Evolutionary conservation across 2,113 vertebrate species (phyloP).

Genomic region (Notechis scutatus): DNA sequence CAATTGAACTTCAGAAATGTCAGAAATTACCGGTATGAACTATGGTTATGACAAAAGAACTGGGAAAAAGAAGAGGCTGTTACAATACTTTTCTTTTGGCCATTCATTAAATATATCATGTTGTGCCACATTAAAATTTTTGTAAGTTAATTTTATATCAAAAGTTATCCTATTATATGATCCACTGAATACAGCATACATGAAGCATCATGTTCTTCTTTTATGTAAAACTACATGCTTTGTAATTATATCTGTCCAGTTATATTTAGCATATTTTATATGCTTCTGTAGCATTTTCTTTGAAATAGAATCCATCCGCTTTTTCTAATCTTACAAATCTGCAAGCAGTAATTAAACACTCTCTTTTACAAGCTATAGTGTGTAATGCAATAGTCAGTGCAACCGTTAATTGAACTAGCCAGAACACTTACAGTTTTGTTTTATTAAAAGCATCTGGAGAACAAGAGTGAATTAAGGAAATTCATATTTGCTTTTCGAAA

Average conservation of each 20-base stretch:
- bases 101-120: neutral
- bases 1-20: neutral
- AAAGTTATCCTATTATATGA: neutral
- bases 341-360: conserved; percentile 3
- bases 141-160: neutral
- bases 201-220: neutral
- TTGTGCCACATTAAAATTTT: neutral
- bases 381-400: neutral
- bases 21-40: neutral
- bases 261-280: neutral
- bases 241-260: neutral
- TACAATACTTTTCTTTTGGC: neutral
- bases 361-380: neutral
- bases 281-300: neutral
- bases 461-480: neutral
- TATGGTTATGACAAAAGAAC: neutral
- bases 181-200: neutral
- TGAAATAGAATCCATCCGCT: neutral
- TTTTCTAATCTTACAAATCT: conserved; percentile 8
- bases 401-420: neutral
- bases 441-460: neutral
- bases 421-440: neutral
- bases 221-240: neutral
- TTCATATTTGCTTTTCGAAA: neutral
- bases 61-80: neutral